Base-by-base conservation (phyloP, 1,140 invertebrate species). In the Macrobrachium rosenbergii region DNA sequence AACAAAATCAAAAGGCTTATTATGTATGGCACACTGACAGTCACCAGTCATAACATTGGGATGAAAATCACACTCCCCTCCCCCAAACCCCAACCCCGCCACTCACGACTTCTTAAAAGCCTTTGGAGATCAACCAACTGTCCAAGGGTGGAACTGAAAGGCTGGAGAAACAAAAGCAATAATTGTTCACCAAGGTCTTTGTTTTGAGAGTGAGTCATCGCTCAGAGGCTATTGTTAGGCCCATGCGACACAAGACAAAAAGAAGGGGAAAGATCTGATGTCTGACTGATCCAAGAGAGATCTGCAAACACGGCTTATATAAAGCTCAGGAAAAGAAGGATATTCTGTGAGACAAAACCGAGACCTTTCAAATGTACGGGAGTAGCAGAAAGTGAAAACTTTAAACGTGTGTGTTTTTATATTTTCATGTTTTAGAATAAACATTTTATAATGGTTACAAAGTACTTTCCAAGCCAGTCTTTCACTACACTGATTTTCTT, bases 151-250 rank as follows among this genome's bases (percentile, higher is more conserved):
- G 21, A n/a, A 37, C 21, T 21, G 21, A 17, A 23, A 17, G 63
- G 67, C 43, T 63, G 67, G 28, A 63, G 75, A n/a, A 63, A 62
- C 62, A 62, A 87, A 81, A 87, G 78, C 77, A 73, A 87, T 87
- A 75, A 87, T 87, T 87, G 78, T 87, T 82, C 37, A 78, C 64
- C 12, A 19, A 14, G 28, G 67, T 77, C 81, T 87, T 87, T 80
- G 78, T 87, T 87, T 81, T 37, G 11, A 12, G 59, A 37, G 63
- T 80, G 69, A 82, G 84, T 87, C 84, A 87, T 82, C 64, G 28
- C 14, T 17, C 45, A 14, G 58, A 16, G 12, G 52, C 78, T 52
- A 81, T 87, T 87, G 84, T 87, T 87, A 87, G 84, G 84, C 67
- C 78, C 84, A 81, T n/a, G 63, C 37, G 14, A 69, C 64, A 28